Percentiles rank a stretch among this genome's conserved stretches.
Evolutionary conservation across 2,797 vertebrate genomes (phyloP).

Genomic region (Octomys mimax): DNA sequence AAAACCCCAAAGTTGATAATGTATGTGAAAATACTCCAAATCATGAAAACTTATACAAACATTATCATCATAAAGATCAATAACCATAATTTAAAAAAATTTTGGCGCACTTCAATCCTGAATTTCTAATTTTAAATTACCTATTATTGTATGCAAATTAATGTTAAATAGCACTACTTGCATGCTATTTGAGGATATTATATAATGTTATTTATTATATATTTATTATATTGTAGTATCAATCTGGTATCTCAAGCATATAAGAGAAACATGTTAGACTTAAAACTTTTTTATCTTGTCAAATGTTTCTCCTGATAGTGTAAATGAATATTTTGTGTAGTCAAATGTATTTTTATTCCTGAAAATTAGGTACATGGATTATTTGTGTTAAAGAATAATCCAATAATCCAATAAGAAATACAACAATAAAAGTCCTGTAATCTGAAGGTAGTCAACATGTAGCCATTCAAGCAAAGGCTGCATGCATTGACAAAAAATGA

Average conservation of each 20-base stretch:
- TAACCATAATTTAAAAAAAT: not conserved
- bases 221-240: not conserved
- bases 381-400: not conserved
- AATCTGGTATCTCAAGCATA: not conserved
- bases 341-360: slow-evolving; percentile 8
- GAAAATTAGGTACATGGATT: not conserved
- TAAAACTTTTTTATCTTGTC: not conserved
- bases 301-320: not conserved
- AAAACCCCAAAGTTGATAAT: not conserved
- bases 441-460: not conserved
- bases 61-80: not conserved
- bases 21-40: not conserved
- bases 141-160: not conserved
- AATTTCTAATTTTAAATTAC: not conserved
- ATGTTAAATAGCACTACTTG: not conserved
- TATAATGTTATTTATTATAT: not conserved
- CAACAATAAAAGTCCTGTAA: not conserved
- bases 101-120: not conserved
- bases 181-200: not conserved
- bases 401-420: no score
- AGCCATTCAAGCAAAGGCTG: not conserved
- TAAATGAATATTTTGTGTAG: not conserved
- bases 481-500: not conserved
- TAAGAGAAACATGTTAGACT: not conserved
- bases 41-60: not conserved